Evolutionary conservation across 2,888 invertebrate genomes (phyloP), one percentile per base, ranked within the genome.

Genomic region (Bellardia bayeri): DNA sequence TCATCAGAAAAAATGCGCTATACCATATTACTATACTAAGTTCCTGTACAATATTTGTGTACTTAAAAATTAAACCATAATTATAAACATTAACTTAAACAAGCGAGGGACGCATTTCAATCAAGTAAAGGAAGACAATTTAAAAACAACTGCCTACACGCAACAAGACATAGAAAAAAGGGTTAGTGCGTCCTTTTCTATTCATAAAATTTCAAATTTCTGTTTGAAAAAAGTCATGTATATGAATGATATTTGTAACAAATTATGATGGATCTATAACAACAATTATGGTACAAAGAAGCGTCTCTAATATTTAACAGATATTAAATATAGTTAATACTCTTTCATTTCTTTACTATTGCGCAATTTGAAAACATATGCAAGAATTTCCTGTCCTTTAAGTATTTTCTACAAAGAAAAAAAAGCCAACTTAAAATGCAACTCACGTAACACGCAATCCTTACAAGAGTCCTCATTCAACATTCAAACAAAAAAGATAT

Each of bases 391-490:
- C 87, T 87, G 87, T 85, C 66, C 64, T 78, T 76, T 54, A 7
- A 5, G 13, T 56, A 75, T 72, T 56, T 54, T 72, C 11, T 51
- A 14, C n/a, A 30, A 75, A 37, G 16, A 63, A 61, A 13, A 56
- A 61, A 61, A 69, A n/a, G 37, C 69, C 61, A 56, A 7, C 40
- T 14, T 68, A 69, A 81, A 81, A 85, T 81, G 85, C 85, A 79
- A 79, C 82, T 82, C 87, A 87, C 69, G 82, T 82, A 87, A 87
- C 87, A 87, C 87, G 87, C 87, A 85, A 87, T 75, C 87, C 14
- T 79, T n/a, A 64, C 63, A 66, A 42, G 68, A 81, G 66, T 56
- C 30, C 30, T 49, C 6, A 76, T 16, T 69, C n/a, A 79, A 23
- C 49, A 49, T n/a, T 51, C 16, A 51, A 11, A 23, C 33, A 30